Evolutionary conservation across 2,797 vertebrate genomes (phyloP), one percentile per base, ranked within the genome.

Genomic region (Lemur catta): DNA sequence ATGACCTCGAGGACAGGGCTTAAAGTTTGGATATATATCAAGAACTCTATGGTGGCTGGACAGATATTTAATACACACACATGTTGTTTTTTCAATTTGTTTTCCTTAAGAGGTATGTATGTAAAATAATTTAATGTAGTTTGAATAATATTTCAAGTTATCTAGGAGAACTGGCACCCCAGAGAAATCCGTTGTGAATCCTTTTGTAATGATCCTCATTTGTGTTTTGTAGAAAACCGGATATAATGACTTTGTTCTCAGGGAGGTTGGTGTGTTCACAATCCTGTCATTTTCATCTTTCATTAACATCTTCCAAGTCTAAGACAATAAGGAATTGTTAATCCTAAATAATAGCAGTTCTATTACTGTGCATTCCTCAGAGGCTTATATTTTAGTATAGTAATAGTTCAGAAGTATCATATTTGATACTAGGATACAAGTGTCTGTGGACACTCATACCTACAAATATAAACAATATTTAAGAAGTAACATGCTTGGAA

Each of bases 111-210:
- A 91, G 52, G 22, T 65, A 38, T 74, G 20, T 48, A n/a, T 93
- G 33, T 95, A 78, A 82, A 84, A 59, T 72, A 72, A 67, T 74
- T 75, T 81, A 87, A 22, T 91, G 35, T 78, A 72, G 22, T 92
- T 94, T 95, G 33, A 85, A 78, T 95, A 87, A 26, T 85, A 79
- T 52, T 95, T 96, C 22, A 89, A 11, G 35, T 92, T 94, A 75
- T 71, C 48, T 75, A 72, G 72, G 80, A 59, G 72, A 96, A 65
- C 41, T 95, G 84, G 63, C 14, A 84, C 26, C 76, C 41, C 12
- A n/a, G 86, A 96, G 63, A 94, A 67, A 93, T 57, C 22, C 24
- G 18, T 35, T 50, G 30, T 52, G 63, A 85, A 75, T 92, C 35
- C n/a, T 91, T 84, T 88, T 79, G 28, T 80, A 91, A 84, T 76